Conservation (phyloP, 2,797 vertebrate genomes). For the Pterois miles region DNA sequence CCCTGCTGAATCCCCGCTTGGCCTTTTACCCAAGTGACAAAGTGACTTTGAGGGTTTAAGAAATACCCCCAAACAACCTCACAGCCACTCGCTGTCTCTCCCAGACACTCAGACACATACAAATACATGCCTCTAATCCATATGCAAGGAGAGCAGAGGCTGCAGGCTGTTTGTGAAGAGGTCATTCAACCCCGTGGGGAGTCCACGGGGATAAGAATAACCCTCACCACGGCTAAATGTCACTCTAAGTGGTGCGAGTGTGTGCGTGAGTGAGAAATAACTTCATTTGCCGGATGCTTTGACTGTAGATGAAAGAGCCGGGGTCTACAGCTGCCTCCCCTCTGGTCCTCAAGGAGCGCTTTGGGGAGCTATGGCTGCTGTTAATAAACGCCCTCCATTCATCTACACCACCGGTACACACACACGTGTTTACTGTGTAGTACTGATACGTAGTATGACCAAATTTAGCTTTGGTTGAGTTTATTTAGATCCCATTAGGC, state of each 20-base stretch:
- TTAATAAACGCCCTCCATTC: conserved; percentile 46
- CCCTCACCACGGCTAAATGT: conserved; percentile 62
- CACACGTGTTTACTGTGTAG: not conserved
- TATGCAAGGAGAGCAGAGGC: conserved; percentile 16
- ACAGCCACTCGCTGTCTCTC: not conserved
- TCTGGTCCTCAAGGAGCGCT: conserved; percentile 43
- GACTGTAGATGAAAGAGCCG: conserved; percentile 61
- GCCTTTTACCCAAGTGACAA: conserved; percentile 20
- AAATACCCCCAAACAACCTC: not conserved
- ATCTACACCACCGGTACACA: conserved; percentile 4
- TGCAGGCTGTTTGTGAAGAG: conserved; percentile 56
- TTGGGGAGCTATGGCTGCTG: conserved; percentile 27
- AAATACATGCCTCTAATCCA: conserved; percentile 17
- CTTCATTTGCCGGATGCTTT: conserved; percentile 67
- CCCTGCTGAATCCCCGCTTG: not conserved
- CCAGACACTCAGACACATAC: conserved; percentile 7
- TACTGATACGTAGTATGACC: not conserved
- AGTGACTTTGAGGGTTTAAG: conserved; percentile 29
- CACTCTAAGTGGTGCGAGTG: conserved; percentile 41
- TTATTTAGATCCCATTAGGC: too few relatives aligned
- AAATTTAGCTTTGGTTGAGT: too few relatives aligned
- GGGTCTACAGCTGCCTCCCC: conserved; percentile 60
- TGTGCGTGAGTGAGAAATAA: conserved; percentile 31
- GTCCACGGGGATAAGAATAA: conserved; percentile 66
- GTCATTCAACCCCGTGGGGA: conserved; percentile 58